Evolutionary conservation across 2,888 invertebrate species (phyloP), one percentile per base, ranked within the genome.

Genomic region (Deladenus siricidicola): DNA sequence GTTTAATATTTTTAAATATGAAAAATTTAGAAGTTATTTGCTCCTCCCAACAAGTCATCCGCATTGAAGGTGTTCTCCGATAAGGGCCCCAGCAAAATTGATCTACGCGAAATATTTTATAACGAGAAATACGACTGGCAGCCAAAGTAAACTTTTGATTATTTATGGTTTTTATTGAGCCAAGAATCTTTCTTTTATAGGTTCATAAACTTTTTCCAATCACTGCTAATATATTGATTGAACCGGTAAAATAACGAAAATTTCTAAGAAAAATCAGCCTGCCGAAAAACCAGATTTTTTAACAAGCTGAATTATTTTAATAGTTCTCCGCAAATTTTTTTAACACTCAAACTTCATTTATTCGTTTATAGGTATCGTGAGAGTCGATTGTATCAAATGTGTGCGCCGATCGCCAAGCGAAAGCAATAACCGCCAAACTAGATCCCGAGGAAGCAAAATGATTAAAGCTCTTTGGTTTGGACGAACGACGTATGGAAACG

Each of bases 101-200:
- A 81, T 58, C 71, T 81, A 17, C 69, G 78, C 42, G 78, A 79
- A 58, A 79, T 81, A 60, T 81, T 81, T 67, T 74, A 76, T 60
- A 80, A 79, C 4, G 76, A 75, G 48, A 80, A 79, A 69, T 77
- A 80, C 68, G 73, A 74, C 63, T 81, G 80, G 79, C 74, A 69
- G 56, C 75, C 80, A n/a, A 76, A 74, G 81, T 80, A 70, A 42
- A 14, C 17, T 26, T 19, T 29, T 39, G 3, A 42, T 19, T 39
- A n/a, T 21, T 45, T 42, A 23, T 24, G 17, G 23, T 8, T n/a
- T 56, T 19, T n/a, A n/a, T n/a, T n/a, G n/a, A n/a, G n/a, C n/a
- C n/a, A n/a, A n/a, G n/a, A n/a, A n/a, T n/a, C n/a, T n/a, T n/a
- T n/a, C n/a, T n/a, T n/a, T n/a, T n/a, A n/a, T n/a, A n/a, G n/a